Conservation (phyloP, 2,797 vertebrate genomes). For the Poeciliopsis presidionis region DNA sequence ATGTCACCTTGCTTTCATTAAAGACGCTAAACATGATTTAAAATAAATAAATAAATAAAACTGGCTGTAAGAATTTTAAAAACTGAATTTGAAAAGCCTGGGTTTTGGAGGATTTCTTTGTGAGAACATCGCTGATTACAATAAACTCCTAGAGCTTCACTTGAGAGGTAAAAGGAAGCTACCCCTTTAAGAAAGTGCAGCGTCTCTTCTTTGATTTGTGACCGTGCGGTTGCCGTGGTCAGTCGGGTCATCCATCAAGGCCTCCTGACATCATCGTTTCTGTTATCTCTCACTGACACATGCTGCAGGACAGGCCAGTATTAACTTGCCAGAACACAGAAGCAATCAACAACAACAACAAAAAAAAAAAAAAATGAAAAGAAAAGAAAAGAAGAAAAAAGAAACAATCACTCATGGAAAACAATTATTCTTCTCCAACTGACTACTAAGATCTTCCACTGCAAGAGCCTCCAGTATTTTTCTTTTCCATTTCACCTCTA, state of each 20-base stretch:
- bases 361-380: too few species aligned
- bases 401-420: not conserved
- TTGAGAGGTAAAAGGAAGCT: not conserved
- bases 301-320: slow-evolving; percentile 49
- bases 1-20: slow-evolving; percentile 63
- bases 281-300: slow-evolving; percentile 64
- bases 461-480: slow-evolving; percentile 10
- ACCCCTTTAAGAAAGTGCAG: slow-evolving; percentile 18
- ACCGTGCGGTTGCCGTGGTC: slow-evolving; percentile 44
- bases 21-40: slow-evolving; percentile 30
- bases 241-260: slow-evolving; percentile 68
- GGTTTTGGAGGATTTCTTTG: not conserved
- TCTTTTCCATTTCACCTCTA: not conserved
- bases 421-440: slow-evolving; percentile 22
- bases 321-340: slow-evolving; percentile 45
- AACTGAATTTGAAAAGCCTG: not conserved
- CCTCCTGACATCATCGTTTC: slow-evolving; percentile 59
- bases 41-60: not conserved
- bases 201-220: slow-evolving; percentile 43
- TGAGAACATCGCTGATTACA: not conserved
- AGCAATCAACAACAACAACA: not conserved
- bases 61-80: not conserved
- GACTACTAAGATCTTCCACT: slow-evolving; percentile 26
- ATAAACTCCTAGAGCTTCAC: not conserved
- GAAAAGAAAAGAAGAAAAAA: not conserved